Percentiles rank a stretch among this genome's conserved stretches.
These are phyloP conservation scores for Achlya flavicornis DNA, from an alignment of 2,888 invertebrate genomes.

Conservation along the genomic window DNA sequence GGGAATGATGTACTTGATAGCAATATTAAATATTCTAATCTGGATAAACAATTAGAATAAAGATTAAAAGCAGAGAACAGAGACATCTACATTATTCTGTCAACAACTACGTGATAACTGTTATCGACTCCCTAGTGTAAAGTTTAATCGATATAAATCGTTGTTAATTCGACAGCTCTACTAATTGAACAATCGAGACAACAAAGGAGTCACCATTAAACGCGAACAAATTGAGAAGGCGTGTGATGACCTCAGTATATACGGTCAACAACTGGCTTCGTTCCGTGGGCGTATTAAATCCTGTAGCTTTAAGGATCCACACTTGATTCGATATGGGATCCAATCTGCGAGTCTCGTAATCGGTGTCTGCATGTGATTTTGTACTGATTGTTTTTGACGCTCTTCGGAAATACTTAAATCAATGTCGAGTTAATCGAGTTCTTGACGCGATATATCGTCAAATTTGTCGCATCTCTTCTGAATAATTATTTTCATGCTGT, in stretches of 20 bases:
- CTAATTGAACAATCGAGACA: constrained; percentile 42
- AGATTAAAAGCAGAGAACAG: no score
- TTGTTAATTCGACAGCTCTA: not conserved
- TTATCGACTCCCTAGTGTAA: not conserved
- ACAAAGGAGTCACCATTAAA: constrained; percentile 47
- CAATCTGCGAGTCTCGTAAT: not conserved
- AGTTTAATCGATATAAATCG: not conserved
- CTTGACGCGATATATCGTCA: not conserved
- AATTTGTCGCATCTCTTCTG: no score
- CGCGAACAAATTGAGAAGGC: constrained; percentile 31
- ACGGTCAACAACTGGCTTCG: constrained; percentile 18
- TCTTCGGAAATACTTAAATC: not conserved
- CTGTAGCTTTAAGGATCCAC: constrained; percentile 6
- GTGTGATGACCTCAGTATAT: constrained; percentile 32
- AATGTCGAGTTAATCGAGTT: not conserved
- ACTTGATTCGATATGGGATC: constrained; percentile 4
- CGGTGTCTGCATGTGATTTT: not conserved
- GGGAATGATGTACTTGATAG: no score
- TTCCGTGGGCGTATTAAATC: constrained; percentile 30
- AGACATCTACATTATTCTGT: not conserved
- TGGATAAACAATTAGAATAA: no score
- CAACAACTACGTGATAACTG: not conserved
- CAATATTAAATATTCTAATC: no score
- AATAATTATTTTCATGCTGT: no score
- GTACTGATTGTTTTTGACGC: not conserved